These are phyloP conservation scores for Harpalus rubripes DNA, from an alignment of 2,888 invertebrate species.

Conservation along the genomic window DNA sequence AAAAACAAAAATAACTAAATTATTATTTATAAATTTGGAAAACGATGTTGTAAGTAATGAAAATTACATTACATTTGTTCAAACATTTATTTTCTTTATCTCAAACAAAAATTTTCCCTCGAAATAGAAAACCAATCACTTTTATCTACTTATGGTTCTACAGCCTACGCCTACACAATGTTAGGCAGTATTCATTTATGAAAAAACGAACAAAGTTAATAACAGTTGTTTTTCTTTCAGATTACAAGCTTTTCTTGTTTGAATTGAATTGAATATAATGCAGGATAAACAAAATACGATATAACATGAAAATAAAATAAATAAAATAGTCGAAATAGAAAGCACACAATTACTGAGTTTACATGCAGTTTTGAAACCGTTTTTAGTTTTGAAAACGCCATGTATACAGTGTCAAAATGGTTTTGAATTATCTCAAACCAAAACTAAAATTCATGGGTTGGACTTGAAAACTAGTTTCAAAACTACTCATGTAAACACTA, in stretches of 20 bases:
- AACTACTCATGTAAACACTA: too few species aligned
- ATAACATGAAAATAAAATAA: too few species aligned
- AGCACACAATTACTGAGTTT: too few species aligned
- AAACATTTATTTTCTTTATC: neutral
- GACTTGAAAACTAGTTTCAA: too few species aligned
- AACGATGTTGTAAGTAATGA: neutral
- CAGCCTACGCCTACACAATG: neutral
- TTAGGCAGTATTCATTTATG: neutral
- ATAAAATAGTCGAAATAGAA: too few species aligned
- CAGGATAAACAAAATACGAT: neutral
- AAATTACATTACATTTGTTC: neutral
- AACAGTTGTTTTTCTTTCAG: neutral
- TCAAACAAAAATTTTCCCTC: neutral
- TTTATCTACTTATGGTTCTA: neutral
- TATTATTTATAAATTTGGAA: neutral
- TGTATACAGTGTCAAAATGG: too few species aligned
- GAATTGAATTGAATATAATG: neutral
- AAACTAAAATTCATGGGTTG: too few species aligned
- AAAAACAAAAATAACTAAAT: neutral
- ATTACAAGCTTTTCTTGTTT: neutral
- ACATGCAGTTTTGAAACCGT: too few species aligned
- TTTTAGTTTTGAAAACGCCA: too few species aligned
- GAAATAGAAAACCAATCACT: neutral
- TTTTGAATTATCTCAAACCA: too few species aligned
- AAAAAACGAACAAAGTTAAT: neutral